Percentiles rank a stretch among this genome's conserved stretches.
Conservation (phyloP, 30 jellyfish, hydroid and myxozoan genomes). For the Cassiopea xamachana region DNA sequence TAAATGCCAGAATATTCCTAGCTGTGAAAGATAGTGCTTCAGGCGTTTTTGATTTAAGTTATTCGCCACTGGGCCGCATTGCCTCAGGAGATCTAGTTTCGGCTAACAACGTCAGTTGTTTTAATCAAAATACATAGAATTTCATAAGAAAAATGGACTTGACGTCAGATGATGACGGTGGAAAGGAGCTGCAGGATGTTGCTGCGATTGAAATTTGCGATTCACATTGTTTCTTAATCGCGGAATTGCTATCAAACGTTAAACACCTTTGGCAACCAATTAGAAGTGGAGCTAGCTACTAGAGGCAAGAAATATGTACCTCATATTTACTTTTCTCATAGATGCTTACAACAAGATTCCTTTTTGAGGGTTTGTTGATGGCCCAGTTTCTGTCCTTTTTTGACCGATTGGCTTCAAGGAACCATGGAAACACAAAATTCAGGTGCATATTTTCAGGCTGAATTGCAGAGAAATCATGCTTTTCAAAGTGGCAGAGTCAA, state of each 20-base stretch:
- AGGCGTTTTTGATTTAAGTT: too few species aligned
- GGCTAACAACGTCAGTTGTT: background rate
- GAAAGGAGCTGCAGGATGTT: background rate
- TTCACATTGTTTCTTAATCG: too few species aligned
- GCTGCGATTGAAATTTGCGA: background rate
- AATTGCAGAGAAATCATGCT: background rate
- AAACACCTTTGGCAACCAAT: too few species aligned
- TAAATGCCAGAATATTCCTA: too few species aligned
- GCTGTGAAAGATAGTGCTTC: too few species aligned
- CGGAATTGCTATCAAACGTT: too few species aligned
- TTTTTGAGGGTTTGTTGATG: background rate
- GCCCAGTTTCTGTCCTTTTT: background rate
- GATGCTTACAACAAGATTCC: too few species aligned
- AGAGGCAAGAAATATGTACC: too few species aligned
- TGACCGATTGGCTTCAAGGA: background rate
- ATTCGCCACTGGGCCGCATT: too few species aligned
- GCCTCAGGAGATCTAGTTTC: too few species aligned
- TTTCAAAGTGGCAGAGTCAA: conserved; percentile 17
- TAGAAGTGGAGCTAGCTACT: too few species aligned
- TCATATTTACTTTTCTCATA: too few species aligned
- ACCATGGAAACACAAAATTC: background rate
- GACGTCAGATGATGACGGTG: background rate
- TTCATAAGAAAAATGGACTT: background rate
- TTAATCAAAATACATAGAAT: background rate
- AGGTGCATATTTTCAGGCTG: background rate